These are phyloP conservation scores for Alcedo quadribrachys DNA, from an alignment of 2,797 vertebrate genomes.

Conservation along the genomic window DNA sequence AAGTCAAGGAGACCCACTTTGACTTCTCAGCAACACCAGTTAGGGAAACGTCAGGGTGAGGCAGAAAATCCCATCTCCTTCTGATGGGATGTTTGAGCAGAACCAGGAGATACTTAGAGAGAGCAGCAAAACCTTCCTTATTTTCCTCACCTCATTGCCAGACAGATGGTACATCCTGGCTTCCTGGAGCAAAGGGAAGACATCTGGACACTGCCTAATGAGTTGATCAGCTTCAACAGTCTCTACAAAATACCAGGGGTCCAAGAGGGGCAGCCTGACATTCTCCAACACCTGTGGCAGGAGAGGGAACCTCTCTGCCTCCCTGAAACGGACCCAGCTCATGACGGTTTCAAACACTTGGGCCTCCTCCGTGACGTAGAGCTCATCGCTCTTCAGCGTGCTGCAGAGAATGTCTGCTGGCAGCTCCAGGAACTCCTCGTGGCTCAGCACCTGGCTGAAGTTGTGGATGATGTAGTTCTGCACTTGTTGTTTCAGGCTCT, in stretches of 20 bases:
- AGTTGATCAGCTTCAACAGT: constrained; percentile 90
- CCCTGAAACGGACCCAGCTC: constrained; percentile 87
- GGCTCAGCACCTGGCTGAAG: constrained; percentile 87
- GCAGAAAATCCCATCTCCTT: background rate
- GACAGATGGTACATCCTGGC: constrained; percentile 91
- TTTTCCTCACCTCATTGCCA: constrained; percentile 88
- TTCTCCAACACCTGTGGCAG: constrained; percentile 83
- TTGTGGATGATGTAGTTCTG: constrained; percentile 89
- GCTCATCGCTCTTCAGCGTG: constrained; percentile 88
- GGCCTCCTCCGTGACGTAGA: constrained; percentile 88
- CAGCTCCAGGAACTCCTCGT: constrained; percentile 90
- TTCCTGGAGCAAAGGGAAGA: constrained; percentile 92
- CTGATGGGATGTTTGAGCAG: background rate
- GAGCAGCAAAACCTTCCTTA: background rate
- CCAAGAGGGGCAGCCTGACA: constrained; percentile 90
- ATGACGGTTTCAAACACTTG: constrained; percentile 91
- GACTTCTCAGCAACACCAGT: background rate
- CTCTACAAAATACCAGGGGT: constrained; percentile 94
- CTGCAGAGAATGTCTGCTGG: constrained; percentile 82
- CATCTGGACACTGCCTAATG: constrained; percentile 87
- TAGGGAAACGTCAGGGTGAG: background rate
- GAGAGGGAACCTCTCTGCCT: constrained; percentile 78
- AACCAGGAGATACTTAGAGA: background rate
- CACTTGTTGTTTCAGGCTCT: constrained; percentile 81
- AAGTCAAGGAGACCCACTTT: background rate